Conservation (phyloP, 2,113 vertebrate genomes). For the Hucho hucho region DNA sequence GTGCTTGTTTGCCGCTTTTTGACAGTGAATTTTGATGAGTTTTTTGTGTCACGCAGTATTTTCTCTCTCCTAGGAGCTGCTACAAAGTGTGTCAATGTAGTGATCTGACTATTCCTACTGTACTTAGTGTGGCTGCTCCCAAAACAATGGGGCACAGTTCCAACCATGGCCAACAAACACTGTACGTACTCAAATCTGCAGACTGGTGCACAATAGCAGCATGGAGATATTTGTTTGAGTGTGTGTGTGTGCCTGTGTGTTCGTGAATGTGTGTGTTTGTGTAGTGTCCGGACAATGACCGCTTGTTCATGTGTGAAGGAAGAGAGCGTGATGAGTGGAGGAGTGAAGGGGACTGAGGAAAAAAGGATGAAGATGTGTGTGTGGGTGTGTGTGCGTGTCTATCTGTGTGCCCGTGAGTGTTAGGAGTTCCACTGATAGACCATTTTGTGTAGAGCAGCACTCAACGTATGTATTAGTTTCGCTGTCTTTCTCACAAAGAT, state of each 20-base stretch:
- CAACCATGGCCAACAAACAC: slow-evolving; percentile 33
- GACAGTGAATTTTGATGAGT: neutral
- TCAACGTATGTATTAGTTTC: slow-evolving; percentile 5
- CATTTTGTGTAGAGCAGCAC: slow-evolving; percentile 8
- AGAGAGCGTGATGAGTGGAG: slow-evolving; percentile 6
- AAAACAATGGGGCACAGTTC: slow-evolving; percentile 67
- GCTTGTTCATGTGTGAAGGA: slow-evolving; percentile 54
- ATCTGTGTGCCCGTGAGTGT: neutral
- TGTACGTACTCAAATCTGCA: slow-evolving; percentile 22
- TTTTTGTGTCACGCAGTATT: slow-evolving; percentile 14
- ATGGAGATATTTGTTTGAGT: neutral
- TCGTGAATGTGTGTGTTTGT: neutral
- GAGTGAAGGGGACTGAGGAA: neutral
- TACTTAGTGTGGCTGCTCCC: slow-evolving; percentile 18
- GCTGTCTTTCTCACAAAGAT: neutral
- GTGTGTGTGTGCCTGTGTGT: neutral
- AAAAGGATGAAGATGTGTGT: neutral
- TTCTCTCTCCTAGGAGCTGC: neutral
- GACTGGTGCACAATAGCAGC: slow-evolving; percentile 27
- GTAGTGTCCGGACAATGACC: slow-evolving; percentile 52
- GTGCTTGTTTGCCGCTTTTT: neutral
- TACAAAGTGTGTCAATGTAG: slow-evolving; percentile 12
- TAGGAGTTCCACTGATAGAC: neutral
- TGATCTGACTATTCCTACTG: slow-evolving; percentile 19
- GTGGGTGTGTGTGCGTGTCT: neutral